Base-by-base conservation (phyloP, 2,797 vertebrate genomes). In the Argya squamiceps region DNA sequence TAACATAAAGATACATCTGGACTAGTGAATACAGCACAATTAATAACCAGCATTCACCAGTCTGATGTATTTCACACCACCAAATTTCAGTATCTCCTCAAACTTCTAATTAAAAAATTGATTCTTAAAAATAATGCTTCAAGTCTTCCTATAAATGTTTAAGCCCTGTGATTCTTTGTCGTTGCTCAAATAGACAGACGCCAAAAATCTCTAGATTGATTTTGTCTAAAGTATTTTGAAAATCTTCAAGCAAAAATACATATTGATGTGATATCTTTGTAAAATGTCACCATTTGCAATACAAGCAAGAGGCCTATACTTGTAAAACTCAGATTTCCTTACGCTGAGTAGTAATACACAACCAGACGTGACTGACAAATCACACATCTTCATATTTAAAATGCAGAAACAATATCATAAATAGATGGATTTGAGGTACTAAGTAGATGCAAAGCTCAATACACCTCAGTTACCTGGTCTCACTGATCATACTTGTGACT, bases 121-220 rank as follows among this genome's bases (percentile, higher is more conserved):
- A 41, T 75, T 34, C 47, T 79, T 87, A 59, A 76, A 84, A 76
- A 78, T 15, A 74, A 84, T 1, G 18, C 23, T 46, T 2, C 30
- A 24, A 2, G n/a, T 52, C 23, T 32, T 63, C 55, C 44, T 59
- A 44, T 23, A 43, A 55, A 24, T 30, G 6, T n/a, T 87, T 55
- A 52, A 74, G 32, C 9, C 32, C 41, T 1, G 0, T 1, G 3
- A 83, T 52, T 75, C 34, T 64, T 58, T 29, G 39, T 47, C 0
- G 0, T 30, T 84, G 44, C 5, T 88, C 41, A 59, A 18, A 46
- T 1, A 60, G 58, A 64, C 4, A 58, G 62, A 85, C 5, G 18
- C 7, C 37, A 84, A 74, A 85, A 83, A 62, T 58, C 13, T 8
- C 5, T 74, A 44, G 23, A 34, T 8, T 60, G 12, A 65, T 79